Evolutionary conservation across 2,113 vertebrate species (phyloP).

Genomic region (Rhadina sibilatrix): DNA sequence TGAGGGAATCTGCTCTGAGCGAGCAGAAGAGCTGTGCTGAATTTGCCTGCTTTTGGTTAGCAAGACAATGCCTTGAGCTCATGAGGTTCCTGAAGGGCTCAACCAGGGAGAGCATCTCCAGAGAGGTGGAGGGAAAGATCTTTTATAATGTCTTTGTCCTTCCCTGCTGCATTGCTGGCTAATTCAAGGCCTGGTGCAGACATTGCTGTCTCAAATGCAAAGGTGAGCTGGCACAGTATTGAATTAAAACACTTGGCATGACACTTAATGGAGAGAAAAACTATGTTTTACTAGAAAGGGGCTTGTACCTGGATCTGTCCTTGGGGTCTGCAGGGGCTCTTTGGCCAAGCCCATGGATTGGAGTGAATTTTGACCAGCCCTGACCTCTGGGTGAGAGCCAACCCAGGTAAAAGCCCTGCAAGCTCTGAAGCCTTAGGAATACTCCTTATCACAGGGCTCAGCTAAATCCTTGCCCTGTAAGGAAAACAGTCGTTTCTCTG

Average conservation of each 20-base stretch:
- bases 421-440: background rate
- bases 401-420: background rate
- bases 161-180: background rate
- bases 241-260: background rate
- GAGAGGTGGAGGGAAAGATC: background rate
- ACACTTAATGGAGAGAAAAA: background rate
- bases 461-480: background rate
- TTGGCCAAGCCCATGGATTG: rapidly evolving
- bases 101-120: background rate
- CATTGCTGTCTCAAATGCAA: background rate
- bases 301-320: background rate
- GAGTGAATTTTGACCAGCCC: background rate
- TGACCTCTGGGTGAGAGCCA: background rate
- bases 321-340: background rate
- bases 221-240: background rate
- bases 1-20: background rate
- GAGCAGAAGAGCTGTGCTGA: background rate
- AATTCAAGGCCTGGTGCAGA: background rate
- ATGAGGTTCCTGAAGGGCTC: background rate
- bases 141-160: background rate
- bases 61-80: background rate
- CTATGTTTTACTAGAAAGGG: background rate
- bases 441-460: background rate
- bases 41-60: background rate
- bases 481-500: background rate